Conservation (phyloP, 2,888 invertebrate species). For the Oscheius sp. region DNA sequence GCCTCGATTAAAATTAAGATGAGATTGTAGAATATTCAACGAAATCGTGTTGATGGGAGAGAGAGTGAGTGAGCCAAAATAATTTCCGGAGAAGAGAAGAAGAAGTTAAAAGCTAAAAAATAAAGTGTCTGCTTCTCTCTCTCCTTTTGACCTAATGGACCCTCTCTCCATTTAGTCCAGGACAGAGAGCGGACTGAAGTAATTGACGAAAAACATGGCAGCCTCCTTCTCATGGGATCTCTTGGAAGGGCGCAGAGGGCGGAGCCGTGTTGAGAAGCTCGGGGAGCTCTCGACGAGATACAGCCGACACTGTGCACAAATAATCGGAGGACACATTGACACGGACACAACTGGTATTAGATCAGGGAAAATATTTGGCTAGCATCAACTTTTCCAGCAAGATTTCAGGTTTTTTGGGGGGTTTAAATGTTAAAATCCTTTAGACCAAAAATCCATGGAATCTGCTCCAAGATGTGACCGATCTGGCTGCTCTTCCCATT, state of each 20-base stretch:
- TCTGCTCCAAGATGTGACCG: no score
- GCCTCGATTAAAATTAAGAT: not conserved
- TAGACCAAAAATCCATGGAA: no score
- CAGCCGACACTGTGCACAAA: no score
- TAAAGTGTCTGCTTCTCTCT: not conserved
- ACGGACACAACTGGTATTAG: no score
- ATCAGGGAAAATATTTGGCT: no score
- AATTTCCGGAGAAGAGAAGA: not conserved
- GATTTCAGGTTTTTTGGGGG: no score
- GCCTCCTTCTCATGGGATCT: not conserved
- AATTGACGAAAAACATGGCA: constrained; percentile 6
- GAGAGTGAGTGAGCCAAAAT: not conserved
- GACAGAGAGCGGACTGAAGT: not conserved
- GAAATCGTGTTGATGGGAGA: not conserved
- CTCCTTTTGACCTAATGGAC: not conserved
- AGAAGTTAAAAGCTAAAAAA: not conserved
- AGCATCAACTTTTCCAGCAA: no score
- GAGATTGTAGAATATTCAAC: not conserved
- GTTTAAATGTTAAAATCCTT: no score
- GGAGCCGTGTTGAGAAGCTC: not conserved
- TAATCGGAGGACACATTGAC: no score
- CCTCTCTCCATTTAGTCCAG: not conserved
- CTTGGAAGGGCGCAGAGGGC: not conserved
- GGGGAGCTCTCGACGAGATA: not conserved
- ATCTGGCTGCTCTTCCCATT: no score